Evolutionary conservation across 1,140 invertebrate genomes (phyloP).

Genomic region (Eumaeus atala): DNA sequence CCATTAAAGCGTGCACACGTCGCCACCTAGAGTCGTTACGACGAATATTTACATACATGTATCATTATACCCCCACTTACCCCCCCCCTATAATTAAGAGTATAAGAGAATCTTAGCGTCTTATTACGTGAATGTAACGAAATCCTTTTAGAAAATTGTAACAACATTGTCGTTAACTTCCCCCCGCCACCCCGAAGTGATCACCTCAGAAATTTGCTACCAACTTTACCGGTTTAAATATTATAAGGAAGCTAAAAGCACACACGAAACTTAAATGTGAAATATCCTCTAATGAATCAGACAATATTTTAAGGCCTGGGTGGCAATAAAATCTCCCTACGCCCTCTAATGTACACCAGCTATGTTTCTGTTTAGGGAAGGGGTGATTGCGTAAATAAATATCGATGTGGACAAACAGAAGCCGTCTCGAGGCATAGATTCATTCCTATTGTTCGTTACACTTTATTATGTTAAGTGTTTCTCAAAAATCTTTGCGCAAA

Average conservation of each 20-base stretch:
- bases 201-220: slow-evolving; percentile 54
- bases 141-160: slow-evolving; percentile 73
- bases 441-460: slow-evolving; percentile 8
- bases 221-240: slow-evolving; percentile 50
- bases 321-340: slow-evolving; percentile 68
- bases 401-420: slow-evolving; percentile 57
- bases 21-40: slow-evolving; percentile 66
- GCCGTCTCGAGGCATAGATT: slow-evolving; percentile 12
- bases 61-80: slow-evolving; percentile 57
- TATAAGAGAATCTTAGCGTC: slow-evolving; percentile 74
- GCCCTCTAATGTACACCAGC: slow-evolving; percentile 65
- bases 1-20: slow-evolving; percentile 67
- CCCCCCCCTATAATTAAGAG: slow-evolving; percentile 64
- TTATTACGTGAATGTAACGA: slow-evolving; percentile 71
- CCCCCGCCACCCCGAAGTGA: slow-evolving; percentile 41
- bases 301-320: slow-evolving; percentile 72
- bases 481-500: too few species aligned
- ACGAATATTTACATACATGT: slow-evolving; percentile 73
- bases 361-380: slow-evolving; percentile 60
- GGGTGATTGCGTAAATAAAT: slow-evolving; percentile 64
- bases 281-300: slow-evolving; percentile 74
- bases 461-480: background rate
- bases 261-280: slow-evolving; percentile 71
- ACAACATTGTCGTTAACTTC: slow-evolving; percentile 57
- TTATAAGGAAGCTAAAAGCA: slow-evolving; percentile 52